These are phyloP conservation scores for Eristalis tenax DNA, from an alignment of 2,888 invertebrate genomes.

Conservation along the genomic window DNA sequence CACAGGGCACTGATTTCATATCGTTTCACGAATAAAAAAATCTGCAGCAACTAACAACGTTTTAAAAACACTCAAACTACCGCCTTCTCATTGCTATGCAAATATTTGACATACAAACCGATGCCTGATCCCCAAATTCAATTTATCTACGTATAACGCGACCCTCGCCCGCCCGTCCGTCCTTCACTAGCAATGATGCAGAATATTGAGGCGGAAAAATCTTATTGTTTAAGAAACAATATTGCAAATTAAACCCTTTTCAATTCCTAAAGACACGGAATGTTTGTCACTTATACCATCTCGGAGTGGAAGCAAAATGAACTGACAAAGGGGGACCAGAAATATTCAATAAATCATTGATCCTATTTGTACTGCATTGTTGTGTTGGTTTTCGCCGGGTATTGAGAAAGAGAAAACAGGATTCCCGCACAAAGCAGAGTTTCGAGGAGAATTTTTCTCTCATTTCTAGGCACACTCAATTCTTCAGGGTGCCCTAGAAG, in stretches of 20 bases:
- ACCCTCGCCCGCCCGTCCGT: constrained; percentile 4
- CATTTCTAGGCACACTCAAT: constrained; percentile 23
- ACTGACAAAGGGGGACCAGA: constrained; percentile 59
- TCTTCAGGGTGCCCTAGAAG: constrained; percentile 30
- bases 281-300: constrained; percentile 63
- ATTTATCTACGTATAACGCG: constrained; percentile 10
- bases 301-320: constrained; percentile 17
- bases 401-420: constrained; percentile 25
- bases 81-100: neutral
- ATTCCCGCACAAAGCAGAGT: constrained; percentile 14
- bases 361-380: constrained; percentile 70
- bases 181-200: constrained; percentile 36
- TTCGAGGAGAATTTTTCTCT: constrained; percentile 24
- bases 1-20: too few relatives aligned
- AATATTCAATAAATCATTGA: constrained; percentile 73
- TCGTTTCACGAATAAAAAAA: too few relatives aligned
- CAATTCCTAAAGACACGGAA: constrained; percentile 64
- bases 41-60: too few relatives aligned
- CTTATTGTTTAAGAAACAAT: constrained; percentile 55
- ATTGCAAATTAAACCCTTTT: constrained; percentile 71
- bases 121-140: constrained; percentile 27
- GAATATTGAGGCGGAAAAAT: constrained; percentile 8
- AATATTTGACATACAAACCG: neutral
- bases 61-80: neutral
- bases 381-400: constrained; percentile 50